phyloP scores from a whole-genome alignment of 2,888 invertebrate species.

The Halictus ligatus region DNA sequence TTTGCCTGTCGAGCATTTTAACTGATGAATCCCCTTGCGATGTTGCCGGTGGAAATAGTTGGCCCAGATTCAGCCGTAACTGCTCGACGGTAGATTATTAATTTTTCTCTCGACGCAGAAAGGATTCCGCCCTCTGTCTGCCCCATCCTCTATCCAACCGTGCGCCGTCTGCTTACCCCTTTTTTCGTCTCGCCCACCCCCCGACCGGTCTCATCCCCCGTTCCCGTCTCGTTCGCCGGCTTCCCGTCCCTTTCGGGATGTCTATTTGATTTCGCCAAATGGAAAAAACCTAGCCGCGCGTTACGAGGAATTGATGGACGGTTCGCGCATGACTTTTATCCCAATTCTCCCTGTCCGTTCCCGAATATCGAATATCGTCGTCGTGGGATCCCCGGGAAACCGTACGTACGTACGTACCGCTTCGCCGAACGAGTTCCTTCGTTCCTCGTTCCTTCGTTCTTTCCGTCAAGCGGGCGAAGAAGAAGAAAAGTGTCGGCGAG shows the following conservation, averaged over 20 bases:
- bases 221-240: conserved; percentile 47
- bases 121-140: conserved; percentile 51
- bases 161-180: conserved; percentile 50
- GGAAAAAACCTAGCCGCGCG: conserved; percentile 54
- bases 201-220: conserved; percentile 27
- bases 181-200: conserved; percentile 36
- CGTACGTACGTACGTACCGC: too few species aligned
- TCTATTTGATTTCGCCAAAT: conserved; percentile 67
- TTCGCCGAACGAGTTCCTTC: too few species aligned
- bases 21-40: conserved; percentile 69
- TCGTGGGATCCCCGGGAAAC: too few species aligned
- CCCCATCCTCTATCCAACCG: conserved; percentile 22
- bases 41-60: conserved; percentile 69
- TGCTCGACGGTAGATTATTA: conserved; percentile 70
- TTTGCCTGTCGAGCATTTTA: conserved; percentile 65
- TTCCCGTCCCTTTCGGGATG: conserved; percentile 52
- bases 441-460: not conserved
- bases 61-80: conserved; percentile 69
- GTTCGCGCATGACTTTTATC: conserved; percentile 30
- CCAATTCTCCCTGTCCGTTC: conserved; percentile 5
- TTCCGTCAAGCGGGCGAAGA: too few species aligned
- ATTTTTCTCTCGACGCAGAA: conserved; percentile 67
- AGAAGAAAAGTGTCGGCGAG: not conserved
- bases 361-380: conserved; percentile 11
- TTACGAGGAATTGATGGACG: conserved; percentile 37